Conservation (phyloP, 2,888 invertebrate genomes). For the Heliconius charithonia region DNA sequence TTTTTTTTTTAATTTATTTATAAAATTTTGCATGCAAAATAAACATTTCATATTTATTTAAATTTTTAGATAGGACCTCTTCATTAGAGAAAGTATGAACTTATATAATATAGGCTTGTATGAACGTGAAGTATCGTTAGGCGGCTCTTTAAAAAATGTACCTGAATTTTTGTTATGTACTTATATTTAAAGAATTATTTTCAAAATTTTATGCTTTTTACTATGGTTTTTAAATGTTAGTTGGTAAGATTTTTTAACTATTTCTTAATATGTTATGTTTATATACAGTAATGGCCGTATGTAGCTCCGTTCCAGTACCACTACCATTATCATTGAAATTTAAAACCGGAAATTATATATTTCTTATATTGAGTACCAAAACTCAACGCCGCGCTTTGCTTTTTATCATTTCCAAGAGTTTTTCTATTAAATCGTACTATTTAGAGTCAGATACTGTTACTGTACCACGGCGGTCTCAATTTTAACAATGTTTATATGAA, state of each 20-base stretch:
- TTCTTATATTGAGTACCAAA: background rate
- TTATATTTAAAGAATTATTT: background rate
- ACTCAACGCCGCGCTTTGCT: background rate
- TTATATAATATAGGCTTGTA: background rate
- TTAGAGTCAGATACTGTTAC: too few relatives aligned
- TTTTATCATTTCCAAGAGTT: too few relatives aligned
- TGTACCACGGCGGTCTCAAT: background rate
- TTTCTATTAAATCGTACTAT: background rate
- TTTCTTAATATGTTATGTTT: too few relatives aligned
- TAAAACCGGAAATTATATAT: background rate
- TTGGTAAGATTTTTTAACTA: background rate
- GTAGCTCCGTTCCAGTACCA: too few relatives aligned
- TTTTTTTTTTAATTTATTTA: background rate
- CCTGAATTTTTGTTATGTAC: background rate
- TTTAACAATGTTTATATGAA: too few relatives aligned
- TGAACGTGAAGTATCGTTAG: constrained; percentile 9
- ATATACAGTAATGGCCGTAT: too few relatives aligned
- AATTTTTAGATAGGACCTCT: constrained; percentile 15
- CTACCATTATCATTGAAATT: too few relatives aligned
- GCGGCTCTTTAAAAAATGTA: constrained; percentile 12
- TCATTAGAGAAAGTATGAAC: background rate
- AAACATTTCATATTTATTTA: background rate
- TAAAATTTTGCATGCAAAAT: background rate
- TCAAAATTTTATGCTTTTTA: background rate
- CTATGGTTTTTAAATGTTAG: background rate